Conservation (phyloP, 1,140 invertebrate genomes). For the Listronotus oregonensis region DNA sequence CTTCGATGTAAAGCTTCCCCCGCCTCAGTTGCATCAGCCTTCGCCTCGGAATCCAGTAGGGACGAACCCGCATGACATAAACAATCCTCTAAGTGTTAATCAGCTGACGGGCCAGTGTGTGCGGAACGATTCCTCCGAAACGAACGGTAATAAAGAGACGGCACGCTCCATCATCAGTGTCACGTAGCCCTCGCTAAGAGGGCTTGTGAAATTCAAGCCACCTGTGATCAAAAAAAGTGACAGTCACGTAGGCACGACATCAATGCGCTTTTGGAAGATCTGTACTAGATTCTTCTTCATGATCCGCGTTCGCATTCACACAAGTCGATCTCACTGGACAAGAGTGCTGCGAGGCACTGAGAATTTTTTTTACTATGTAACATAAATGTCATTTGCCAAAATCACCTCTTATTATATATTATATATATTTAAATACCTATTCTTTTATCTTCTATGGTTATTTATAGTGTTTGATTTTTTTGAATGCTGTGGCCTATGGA, state of each 20-base stretch:
- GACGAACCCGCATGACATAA: slow-evolving; percentile 87
- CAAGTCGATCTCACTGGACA: slow-evolving; percentile 48
- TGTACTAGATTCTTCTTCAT: slow-evolving; percentile 22
- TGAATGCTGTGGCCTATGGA: slow-evolving; percentile 1
- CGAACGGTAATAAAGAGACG: slow-evolving; percentile 54
- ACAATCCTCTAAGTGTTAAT: slow-evolving; percentile 88
- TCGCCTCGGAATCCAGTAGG: slow-evolving; percentile 77
- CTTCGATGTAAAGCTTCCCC: slow-evolving; percentile 50
- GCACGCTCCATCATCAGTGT: slow-evolving; percentile 65
- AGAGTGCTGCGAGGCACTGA: slow-evolving; percentile 27
- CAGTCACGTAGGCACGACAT: not conserved
- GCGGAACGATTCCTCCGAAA: slow-evolving; percentile 60
- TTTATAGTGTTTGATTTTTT: slow-evolving; percentile 13
- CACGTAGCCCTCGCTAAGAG: slow-evolving; percentile 58
- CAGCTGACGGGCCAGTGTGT: slow-evolving; percentile 79
- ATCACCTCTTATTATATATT: slow-evolving; percentile 49
- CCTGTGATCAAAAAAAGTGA: slow-evolving; percentile 6
- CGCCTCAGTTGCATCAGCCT: slow-evolving; percentile 53
- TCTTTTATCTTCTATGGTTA: slow-evolving; percentile 20
- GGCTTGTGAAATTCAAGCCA: slow-evolving; percentile 18
- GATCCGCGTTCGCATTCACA: not conserved
- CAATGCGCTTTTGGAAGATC: slow-evolving; percentile 2
- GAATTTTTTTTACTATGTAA: slow-evolving; percentile 55
- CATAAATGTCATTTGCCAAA: slow-evolving; percentile 59
- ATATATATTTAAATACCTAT: slow-evolving; percentile 32